These are phyloP conservation scores for Frieseomelitta varia DNA, from an alignment of 1,140 invertebrate species.

Conservation along the genomic window DNA sequence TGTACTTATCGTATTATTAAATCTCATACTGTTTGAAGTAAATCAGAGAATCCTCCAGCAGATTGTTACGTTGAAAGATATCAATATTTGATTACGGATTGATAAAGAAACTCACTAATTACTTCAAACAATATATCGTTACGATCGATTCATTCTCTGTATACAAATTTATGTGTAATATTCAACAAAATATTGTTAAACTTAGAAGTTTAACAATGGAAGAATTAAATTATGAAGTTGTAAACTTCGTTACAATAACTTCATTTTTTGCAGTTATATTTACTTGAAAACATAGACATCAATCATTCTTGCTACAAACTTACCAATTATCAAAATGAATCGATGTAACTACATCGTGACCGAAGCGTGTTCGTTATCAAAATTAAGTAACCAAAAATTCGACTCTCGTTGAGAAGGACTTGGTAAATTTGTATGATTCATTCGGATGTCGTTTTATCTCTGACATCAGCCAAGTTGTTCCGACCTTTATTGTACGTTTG, in stretches of 20 bases:
- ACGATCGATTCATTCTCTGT: background rate
- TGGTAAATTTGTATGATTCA: background rate
- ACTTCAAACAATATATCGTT: background rate
- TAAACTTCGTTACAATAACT: too few relatives aligned
- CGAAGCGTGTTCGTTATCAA: background rate
- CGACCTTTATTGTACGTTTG: conserved; percentile 1
- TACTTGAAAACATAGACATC: too few relatives aligned
- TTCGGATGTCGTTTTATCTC: background rate
- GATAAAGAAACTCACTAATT: background rate
- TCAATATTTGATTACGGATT: too few relatives aligned
- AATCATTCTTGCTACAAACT: too few relatives aligned
- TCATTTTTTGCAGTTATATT: too few relatives aligned
- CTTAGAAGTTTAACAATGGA: too few relatives aligned
- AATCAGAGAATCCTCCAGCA: background rate
- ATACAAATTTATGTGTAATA: too few relatives aligned
- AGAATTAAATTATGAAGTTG: background rate
- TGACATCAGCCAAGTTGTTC: background rate
- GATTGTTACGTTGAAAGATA: background rate
- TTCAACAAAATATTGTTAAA: too few relatives aligned
- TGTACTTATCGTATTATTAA: fast-evolving
- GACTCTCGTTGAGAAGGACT: background rate
- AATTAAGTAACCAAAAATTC: background rate
- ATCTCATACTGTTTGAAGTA: background rate
- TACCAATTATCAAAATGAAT: fast-evolving
- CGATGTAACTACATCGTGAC: too few relatives aligned